Percentiles rank a stretch among this genome's conserved stretches.
phyloP scores from a whole-genome alignment of 2,888 invertebrate genomes.

The Protophormia terraenovae region DNA sequence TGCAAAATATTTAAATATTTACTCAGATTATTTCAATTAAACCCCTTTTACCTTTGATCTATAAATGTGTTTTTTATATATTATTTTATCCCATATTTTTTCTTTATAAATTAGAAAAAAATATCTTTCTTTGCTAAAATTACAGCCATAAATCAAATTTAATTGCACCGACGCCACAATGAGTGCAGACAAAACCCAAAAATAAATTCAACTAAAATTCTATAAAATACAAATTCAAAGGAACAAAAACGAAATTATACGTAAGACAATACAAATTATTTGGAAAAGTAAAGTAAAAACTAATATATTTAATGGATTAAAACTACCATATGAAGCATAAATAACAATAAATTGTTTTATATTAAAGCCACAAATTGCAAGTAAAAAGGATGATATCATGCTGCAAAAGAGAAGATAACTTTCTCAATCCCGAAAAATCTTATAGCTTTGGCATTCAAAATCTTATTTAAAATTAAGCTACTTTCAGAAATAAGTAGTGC shows the following conservation, averaged over 20 bases:
- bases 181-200: neutral
- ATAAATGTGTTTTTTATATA: too few species aligned
- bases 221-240: neutral
- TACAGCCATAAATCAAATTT: conserved; percentile 32
- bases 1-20: too few species aligned
- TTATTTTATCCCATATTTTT: too few species aligned
- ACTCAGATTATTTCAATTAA: too few species aligned
- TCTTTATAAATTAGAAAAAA: neutral
- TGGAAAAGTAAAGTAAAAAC: neutral
- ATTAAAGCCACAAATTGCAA: neutral
- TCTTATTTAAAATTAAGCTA: too few species aligned
- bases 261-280: neutral
- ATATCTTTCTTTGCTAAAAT: neutral
- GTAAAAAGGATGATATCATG: neutral
- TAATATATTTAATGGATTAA: neutral
- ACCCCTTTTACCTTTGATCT: too few species aligned
- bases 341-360: neutral
- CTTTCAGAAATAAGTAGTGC: too few species aligned
- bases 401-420: too few species aligned
- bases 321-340: neutral
- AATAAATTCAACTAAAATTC: neutral
- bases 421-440: too few species aligned
- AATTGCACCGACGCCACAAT: conserved; percentile 51
- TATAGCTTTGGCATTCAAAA: too few species aligned
- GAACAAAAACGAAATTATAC: neutral